phyloP scores from a whole-genome alignment of 2,888 invertebrate genomes.

The Helleia helle region DNA sequence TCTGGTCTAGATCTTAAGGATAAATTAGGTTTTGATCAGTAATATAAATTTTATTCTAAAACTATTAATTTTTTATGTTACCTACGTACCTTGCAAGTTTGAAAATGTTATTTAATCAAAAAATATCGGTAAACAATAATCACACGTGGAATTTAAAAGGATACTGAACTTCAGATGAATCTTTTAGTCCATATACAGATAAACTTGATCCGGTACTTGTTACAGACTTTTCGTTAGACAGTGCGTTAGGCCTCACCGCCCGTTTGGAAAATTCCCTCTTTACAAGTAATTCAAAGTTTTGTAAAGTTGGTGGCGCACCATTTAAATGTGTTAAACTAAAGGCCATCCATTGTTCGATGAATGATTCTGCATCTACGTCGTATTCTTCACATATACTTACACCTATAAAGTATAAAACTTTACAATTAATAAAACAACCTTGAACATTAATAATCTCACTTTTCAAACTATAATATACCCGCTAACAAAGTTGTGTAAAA shows the following conservation, averaged over 20 bases:
- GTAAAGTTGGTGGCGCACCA: conserved; percentile 75
- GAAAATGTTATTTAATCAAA: neutral
- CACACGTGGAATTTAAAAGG: conserved; percentile 60
- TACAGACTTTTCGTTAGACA: conserved; percentile 40
- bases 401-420: conserved; percentile 55
- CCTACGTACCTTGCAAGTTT: conserved; percentile 7
- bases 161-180: conserved; percentile 45
- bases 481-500: conserved; percentile 23
- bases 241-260: conserved; percentile 40
- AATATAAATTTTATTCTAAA: too few relatives aligned
- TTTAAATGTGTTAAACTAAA: conserved; percentile 78
- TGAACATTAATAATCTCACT: conserved; percentile 53
- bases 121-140: neutral
- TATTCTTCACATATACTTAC: conserved; percentile 78
- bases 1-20: conserved; percentile 53
- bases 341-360: conserved; percentile 86
- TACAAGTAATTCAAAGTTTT: conserved; percentile 75
- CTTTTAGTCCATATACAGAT: conserved; percentile 45
- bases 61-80: conserved; percentile 12
- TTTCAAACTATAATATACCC: conserved; percentile 28
- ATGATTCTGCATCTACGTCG: conserved; percentile 77
- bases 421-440: conserved; percentile 49
- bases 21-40: too few relatives aligned
- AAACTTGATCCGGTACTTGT: conserved; percentile 51
- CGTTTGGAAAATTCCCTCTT: conserved; percentile 77